Base-by-base conservation (phyloP, 2,888 invertebrate species). In the Coenonympha glycerion region DNA sequence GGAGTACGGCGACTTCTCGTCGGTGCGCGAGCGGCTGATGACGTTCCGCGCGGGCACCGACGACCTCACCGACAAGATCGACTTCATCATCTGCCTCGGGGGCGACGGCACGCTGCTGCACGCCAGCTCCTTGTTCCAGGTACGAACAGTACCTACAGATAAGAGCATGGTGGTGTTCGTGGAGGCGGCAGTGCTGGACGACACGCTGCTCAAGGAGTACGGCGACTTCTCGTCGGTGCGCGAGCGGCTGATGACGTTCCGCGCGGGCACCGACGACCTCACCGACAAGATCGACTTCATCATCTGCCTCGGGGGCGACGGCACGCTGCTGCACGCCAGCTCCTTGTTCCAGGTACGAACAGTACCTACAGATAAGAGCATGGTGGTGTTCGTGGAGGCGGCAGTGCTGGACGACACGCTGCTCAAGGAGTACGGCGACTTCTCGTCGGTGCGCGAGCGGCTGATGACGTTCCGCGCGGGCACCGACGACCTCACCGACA, bases 241-340 rank as follows among this genome's bases (percentile, higher is more conserved):
- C 59, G 95, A 96, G 63, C 92, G 94, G 69, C 88, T 98, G 61
- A 95, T 95, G 89, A 95, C 95, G 3, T 92, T 92, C 75, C 90
- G 92, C 56, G 96, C 97, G 65, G 95, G 95, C 55, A 94, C 95
- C 45, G 97, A 98, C 77, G 96, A 97, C 81, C 90, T 98, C 52
- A 97, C 97, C 9, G 97, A 97, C 82, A 95, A 96, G 79, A 97
- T 98, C 59, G 98, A 98, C 85, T 97, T 98, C 73, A 97, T 98
- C 65, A 93, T 98, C 53, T 98, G 98, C 71, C 88, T 98, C 37
- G 98, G 98, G 1, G 98, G 98, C 8, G 98, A 98, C 76, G 98
- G 98, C n/a, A 98, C 98, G 0, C 86, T 98, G 13, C 84, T 98
- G 8, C 97, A 98, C 73, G 98, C 98, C 46, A 97, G 97, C 68